Percentiles rank a stretch among this genome's conserved stretches.
phyloP scores from a whole-genome alignment of 2,888 invertebrate genomes.

The Trachelus tabidus region DNA sequence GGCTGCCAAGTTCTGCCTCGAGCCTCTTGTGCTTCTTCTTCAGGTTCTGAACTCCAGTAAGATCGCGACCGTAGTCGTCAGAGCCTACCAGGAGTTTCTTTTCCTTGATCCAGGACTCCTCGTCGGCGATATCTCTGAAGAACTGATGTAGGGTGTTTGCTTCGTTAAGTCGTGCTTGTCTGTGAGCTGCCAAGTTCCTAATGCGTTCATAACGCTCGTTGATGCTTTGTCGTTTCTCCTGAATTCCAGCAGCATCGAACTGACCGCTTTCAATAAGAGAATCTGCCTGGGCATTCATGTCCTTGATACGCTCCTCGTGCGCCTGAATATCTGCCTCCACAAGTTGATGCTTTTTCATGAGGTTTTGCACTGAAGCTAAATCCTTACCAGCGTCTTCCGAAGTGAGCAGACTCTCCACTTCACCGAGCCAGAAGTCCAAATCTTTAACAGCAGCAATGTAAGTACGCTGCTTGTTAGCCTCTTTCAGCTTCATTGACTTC shows the following conservation, averaged over 20 bases:
- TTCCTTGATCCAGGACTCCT: conserved; percentile 99
- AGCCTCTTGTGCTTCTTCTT: conserved; percentile 99
- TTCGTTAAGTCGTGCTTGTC: conserved; percentile 93
- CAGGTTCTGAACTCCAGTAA: conserved; percentile 98
- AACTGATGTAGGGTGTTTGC: conserved; percentile 99
- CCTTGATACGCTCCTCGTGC: conserved; percentile 93
- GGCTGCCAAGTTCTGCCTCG: conserved; percentile 97
- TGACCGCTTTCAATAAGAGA: conserved; percentile 95
- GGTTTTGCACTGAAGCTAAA: conserved; percentile 96
- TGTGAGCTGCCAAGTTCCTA: conserved; percentile 89
- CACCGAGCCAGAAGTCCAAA: conserved; percentile 99
- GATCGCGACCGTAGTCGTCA: conserved; percentile 97
- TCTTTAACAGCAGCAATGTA: conserved; percentile 99
- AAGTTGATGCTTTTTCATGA: conserved; percentile 98
- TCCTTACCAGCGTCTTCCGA: conserved; percentile 99
- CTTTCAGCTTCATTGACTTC: conserved; percentile 97
- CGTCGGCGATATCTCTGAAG: conserved; percentile 99
- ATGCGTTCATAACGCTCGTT: conserved; percentile 97
- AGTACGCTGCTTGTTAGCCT: conserved; percentile 98
- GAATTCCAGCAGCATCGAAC: conserved; percentile 96
- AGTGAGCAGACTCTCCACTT: conserved; percentile 94
- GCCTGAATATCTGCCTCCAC: conserved; percentile 98
- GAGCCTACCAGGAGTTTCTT: conserved; percentile 97
- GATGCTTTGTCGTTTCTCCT: conserved; percentile 93
- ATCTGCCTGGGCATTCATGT: conserved; percentile 96